Base-by-base conservation (phyloP, 2,888 invertebrate species). In the Falcaria lacertinaria region DNA sequence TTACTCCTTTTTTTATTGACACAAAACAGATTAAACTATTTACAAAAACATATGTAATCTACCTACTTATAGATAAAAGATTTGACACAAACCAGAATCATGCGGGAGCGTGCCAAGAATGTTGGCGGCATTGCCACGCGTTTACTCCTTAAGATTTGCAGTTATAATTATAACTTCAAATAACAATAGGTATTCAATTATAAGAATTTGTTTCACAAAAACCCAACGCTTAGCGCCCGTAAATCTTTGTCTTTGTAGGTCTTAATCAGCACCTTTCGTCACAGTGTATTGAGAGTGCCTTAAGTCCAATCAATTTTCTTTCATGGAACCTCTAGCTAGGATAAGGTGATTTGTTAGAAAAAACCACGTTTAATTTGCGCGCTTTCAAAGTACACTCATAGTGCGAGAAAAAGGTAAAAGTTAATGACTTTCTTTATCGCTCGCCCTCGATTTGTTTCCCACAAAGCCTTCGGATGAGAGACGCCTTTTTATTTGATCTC, bases 391-490 rank as follows among this genome's bases (percentile, higher is more conserved):
- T 28, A 28, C 28, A 28, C 11, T 28, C 11, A 28, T 28, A 28
- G 7, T 28, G 11, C 8, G 6, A 28, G 7, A 11, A 22, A 37
- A 25, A 41, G 41, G 28, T 19, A 34, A 33, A 35, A 39, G 44
- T 39, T 43, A 37, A 46, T 33, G 46, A 4, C 14, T 33, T n/a
- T 25, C 37, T 25, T 22, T 22, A 37, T 37, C 37, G 25, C 15
- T 35, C 22, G 7, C 15, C n/a, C 15, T 8, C 25, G 22, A 37
- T 37, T 37, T 37, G 22, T 25, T 37, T 22, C 19, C 7, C 35
- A 19, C 22, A 7, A 36, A 37, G 37, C 22, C 37, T 37, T 37
- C 22, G 22, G 15, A 22, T 37, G 15, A 19, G 15, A 37, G 37
- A 22, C 37, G 15, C 7, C 19, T 22, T 37, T 22, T 37, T 28